phyloP scores from a whole-genome alignment of 2,113 vertebrate genomes.

The Zosterops lateralis region DNA sequence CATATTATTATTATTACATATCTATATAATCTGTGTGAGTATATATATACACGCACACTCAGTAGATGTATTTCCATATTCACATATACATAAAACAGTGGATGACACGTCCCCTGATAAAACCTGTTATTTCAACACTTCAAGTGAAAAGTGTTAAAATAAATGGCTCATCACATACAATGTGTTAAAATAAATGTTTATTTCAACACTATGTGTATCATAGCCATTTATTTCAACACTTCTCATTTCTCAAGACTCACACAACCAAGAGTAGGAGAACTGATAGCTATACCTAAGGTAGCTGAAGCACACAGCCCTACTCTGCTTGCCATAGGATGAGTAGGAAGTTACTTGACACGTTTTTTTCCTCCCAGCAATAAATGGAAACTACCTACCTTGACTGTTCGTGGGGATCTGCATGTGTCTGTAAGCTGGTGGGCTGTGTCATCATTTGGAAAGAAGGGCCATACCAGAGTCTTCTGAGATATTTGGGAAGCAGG shows the following conservation, averaged over 20 bases:
- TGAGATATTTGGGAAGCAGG: background rate
- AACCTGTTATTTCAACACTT: conserved; percentile 80
- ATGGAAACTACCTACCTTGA: conserved; percentile 31
- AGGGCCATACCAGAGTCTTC: background rate
- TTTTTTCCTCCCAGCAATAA: conserved; percentile 4
- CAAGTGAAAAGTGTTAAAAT: conserved; percentile 78
- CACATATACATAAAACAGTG: conserved; percentile 76
- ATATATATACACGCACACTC: background rate
- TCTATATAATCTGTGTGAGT: background rate
- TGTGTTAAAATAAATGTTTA: conserved; percentile 80
- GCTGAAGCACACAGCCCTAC: conserved; percentile 23
- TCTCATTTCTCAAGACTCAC: conserved; percentile 60
- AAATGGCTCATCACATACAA: conserved; percentile 79
- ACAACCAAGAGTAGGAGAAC: conserved; percentile 52
- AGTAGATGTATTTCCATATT: conserved; percentile 75
- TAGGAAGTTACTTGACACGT: background rate
- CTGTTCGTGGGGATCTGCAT: background rate
- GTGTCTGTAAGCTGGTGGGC: background rate
- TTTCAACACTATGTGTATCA: conserved; percentile 74
- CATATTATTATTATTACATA: conserved; percentile 28
- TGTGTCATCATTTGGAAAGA: background rate
- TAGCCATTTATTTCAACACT: conserved; percentile 78
- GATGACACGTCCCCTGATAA: conserved; percentile 75
- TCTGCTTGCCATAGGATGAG: background rate
- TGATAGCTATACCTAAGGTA: conserved; percentile 40